phyloP scores from a whole-genome alignment of 2,797 vertebrate genomes.

The Catharus ustulatus region DNA sequence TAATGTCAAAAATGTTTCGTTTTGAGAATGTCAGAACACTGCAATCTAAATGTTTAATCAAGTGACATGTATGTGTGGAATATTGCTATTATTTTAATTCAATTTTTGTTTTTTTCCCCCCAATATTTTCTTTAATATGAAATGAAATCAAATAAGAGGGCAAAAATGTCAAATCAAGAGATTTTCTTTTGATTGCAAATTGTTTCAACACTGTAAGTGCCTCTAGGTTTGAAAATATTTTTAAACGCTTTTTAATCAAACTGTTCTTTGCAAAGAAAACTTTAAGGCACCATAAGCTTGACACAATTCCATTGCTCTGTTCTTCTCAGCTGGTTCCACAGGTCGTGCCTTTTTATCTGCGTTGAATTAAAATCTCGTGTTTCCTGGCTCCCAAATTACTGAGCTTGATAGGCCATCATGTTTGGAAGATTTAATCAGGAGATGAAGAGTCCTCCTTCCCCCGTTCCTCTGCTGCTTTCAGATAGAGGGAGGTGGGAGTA shows the following conservation, averaged over 20 bases:
- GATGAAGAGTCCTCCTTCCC: conserved; percentile 36
- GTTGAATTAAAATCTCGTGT: conserved; percentile 45
- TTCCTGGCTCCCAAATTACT: conserved; percentile 46
- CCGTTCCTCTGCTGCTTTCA: conserved; percentile 23
- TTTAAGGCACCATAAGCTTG: neutral
- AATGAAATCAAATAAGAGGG: conserved; percentile 26
- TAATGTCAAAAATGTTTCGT: conserved; percentile 23
- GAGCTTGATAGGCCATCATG: conserved; percentile 54
- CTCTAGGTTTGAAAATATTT: conserved; percentile 2
- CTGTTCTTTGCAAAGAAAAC: neutral
- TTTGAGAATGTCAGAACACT: conserved; percentile 17
- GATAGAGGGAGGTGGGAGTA: conserved; percentile 61
- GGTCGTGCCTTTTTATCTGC: neutral
- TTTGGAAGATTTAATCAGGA: conserved; percentile 69
- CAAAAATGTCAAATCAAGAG: conserved; percentile 35
- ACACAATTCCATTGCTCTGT: neutral
- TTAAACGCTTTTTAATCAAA: conserved; percentile 25
- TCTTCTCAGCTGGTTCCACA: neutral
- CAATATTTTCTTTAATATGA: conserved; percentile 33
- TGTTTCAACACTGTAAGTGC: conserved; percentile 4
- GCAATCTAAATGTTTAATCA: conserved; percentile 54
- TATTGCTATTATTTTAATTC: conserved; percentile 23
- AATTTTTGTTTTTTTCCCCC: fast-evolving
- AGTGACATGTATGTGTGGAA: neutral
- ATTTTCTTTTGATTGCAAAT: conserved; percentile 55